A percentile compares a stretch with the other conserved stretches of the same genome.
These are phyloP conservation scores for Amblyjoppa fuscipennis DNA, from an alignment of 2,888 invertebrate genomes.

Conservation along the genomic window DNA sequence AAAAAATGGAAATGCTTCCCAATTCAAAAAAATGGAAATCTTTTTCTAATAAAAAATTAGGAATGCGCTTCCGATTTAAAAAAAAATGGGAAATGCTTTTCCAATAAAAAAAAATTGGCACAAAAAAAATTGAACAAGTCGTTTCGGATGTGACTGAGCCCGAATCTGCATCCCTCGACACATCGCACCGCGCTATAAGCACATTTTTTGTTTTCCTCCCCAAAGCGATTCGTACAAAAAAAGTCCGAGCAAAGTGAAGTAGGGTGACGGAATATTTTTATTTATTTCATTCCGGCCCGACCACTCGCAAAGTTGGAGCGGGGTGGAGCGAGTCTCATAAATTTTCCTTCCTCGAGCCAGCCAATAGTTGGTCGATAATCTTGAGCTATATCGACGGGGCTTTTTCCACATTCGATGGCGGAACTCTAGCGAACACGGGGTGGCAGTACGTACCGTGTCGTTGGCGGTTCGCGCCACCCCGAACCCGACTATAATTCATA, in stretches of 20 bases:
- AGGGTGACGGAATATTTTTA: slow-evolving; percentile 15
- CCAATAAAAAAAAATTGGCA: background rate
- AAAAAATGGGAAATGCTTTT: background rate
- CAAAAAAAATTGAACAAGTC: background rate
- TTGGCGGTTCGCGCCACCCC: slow-evolving; percentile 52
- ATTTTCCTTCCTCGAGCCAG: slow-evolving; percentile 36
- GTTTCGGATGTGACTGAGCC: background rate
- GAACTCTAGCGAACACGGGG: slow-evolving; percentile 7
- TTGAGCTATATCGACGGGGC: slow-evolving; percentile 42
- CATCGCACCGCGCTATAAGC: background rate
- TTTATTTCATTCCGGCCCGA: slow-evolving; percentile 20
- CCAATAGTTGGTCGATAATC: slow-evolving; percentile 56
- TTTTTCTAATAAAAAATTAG: too few species aligned
- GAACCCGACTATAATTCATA: slow-evolving; percentile 65
- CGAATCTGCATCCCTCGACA: background rate
- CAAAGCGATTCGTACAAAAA: background rate
- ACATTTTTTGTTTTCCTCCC: background rate
- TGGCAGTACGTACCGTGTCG: slow-evolving; percentile 43
- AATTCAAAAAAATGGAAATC: too few species aligned
- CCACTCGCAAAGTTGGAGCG: slow-evolving; percentile 5
- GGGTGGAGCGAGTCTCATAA: slow-evolving; percentile 19
- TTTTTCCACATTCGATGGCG: slow-evolving; percentile 49
- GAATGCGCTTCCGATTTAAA: too few species aligned
- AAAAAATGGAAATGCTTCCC: too few species aligned
- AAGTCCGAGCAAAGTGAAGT: background rate